Base-by-base conservation (phyloP, 2,113 vertebrate species). In the Mastomys natalensis region DNA sequence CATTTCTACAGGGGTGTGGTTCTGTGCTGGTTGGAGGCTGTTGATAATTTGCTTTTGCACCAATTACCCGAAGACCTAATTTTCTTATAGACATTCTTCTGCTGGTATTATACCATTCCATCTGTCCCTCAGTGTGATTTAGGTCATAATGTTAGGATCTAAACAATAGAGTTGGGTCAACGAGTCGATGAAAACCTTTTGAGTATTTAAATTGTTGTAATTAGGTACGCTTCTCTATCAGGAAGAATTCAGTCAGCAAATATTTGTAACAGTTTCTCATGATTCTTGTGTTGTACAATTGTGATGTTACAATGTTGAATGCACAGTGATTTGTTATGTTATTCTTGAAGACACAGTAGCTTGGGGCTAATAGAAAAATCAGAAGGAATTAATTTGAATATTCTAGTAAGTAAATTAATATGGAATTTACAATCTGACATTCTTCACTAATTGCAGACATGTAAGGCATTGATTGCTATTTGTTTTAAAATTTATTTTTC, bases 341-440 rank as follows among this genome's bases (percentile, higher is more conserved):
- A 90, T 97, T 89, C 72, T 94, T 5, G 53, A 40, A 89, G 34
- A 85, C 34, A 11, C 64, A 48, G 86, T 72, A 87, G 89, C n/a
- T 94, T 93, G 95, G 55, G 73, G 74, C n/a, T 93, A 70, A 45
- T 64, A 87, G 72, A 60, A 77, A 87, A 40, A 87, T 89, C 66
- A 80, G 77, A 89, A 92, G 22, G 64, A 77, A 93, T 95, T 95
- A 72, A 95, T 95, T 80, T 76, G 43, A 87, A 48, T 55, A 5
- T 78, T 91, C 7, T 62, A 92, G 74, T 85, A 94, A 85, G 55
- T 53, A n/a, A 89, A 15, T 72, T 21, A 64, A 31, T 89, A 55
- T 37, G 4, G 45, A 96, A 68, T 94, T 95, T 51, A 40, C n/a
- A 94, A 29, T 26, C 48, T 66, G 26, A 51, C 68, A 76, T 84